Percentiles rank a stretch among this genome's conserved stretches.
phyloP scores from a whole-genome alignment of 2,888 invertebrate species.

The Xestobium rufovillosum region DNA sequence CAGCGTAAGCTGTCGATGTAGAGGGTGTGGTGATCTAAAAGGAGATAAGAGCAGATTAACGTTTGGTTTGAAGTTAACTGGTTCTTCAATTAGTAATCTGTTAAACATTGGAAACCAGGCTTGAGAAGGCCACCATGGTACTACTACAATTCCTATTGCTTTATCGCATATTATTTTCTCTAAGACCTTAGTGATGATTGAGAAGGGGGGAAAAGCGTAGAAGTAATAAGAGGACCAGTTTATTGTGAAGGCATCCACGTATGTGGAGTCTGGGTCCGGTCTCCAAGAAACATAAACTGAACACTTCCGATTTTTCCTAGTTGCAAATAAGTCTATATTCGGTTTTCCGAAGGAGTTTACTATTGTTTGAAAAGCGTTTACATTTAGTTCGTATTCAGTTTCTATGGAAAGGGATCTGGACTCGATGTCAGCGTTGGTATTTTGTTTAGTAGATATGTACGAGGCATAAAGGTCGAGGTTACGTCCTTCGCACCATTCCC shows the following conservation, averaged over 20 bases:
- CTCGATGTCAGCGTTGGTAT: conserved; percentile 12
- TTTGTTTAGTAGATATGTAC: conserved; percentile 13
- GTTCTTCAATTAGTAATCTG: conserved; percentile 4
- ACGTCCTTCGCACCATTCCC: conserved; percentile 24
- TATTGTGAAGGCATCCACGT: conserved; percentile 15
- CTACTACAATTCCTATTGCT: conserved; percentile 9
- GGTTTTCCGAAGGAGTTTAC: conserved; percentile 11
- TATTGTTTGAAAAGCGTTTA: conserved; percentile 12
- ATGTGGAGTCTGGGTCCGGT: conserved; percentile 8
- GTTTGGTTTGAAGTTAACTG: conserved; percentile 4
- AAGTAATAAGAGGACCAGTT: conserved; percentile 11
- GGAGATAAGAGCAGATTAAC: conserved; percentile 5
- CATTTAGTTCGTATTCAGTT: conserved; percentile 18
- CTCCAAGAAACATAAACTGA: conserved; percentile 8
- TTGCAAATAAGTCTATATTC: conserved; percentile 12
- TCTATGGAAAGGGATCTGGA: conserved; percentile 10
- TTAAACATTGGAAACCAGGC: conserved; percentile 9
- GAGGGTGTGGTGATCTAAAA: conserved; percentile 4
- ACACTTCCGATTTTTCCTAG: conserved; percentile 14
- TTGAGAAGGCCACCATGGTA: conserved; percentile 8
- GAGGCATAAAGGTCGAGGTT: conserved; percentile 17
- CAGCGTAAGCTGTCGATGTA: conserved; percentile 6
- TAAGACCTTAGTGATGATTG: conserved; percentile 5
- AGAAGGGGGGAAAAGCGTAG: conserved; percentile 11
- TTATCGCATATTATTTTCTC: conserved; percentile 8